phyloP scores from a whole-genome alignment of 92 coral and sea anemone genomes.

The Siderastrea siderea region DNA sequence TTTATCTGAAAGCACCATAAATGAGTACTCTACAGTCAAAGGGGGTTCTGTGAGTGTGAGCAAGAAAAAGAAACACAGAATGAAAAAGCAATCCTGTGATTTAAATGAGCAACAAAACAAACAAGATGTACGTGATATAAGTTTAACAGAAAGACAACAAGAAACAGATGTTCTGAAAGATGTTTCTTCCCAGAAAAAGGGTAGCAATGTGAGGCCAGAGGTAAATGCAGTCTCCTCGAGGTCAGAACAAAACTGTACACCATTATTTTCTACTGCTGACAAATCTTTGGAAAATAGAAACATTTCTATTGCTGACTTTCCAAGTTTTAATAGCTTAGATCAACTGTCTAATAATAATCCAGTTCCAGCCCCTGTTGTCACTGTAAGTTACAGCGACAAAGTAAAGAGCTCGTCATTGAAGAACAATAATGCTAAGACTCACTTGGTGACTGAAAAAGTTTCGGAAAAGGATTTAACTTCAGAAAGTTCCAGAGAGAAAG shows the following conservation, averaged over 20 bases:
- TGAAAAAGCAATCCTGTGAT: constrained; percentile 9
- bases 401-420: constrained; percentile 16
- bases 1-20: background rate
- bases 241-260: background rate
- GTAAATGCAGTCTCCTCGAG: background rate
- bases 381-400: constrained; percentile 34
- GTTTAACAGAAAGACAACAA: background rate
- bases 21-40: background rate
- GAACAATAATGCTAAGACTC: background rate
- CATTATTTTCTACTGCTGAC: background rate
- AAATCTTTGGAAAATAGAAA: background rate
- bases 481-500: constrained; percentile 18
- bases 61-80: constrained; percentile 22
- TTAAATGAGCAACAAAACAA: background rate
- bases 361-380: background rate
- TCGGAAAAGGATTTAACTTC: background rate
- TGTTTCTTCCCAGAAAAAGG: background rate
- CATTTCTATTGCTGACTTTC: background rate
- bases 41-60: background rate
- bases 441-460: background rate
- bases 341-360: background rate
- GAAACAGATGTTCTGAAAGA: background rate
- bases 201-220: background rate
- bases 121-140: background rate
- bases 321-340: background rate